Conservation (phyloP, 2,888 invertebrate species). For the Loripinus fragilis region DNA sequence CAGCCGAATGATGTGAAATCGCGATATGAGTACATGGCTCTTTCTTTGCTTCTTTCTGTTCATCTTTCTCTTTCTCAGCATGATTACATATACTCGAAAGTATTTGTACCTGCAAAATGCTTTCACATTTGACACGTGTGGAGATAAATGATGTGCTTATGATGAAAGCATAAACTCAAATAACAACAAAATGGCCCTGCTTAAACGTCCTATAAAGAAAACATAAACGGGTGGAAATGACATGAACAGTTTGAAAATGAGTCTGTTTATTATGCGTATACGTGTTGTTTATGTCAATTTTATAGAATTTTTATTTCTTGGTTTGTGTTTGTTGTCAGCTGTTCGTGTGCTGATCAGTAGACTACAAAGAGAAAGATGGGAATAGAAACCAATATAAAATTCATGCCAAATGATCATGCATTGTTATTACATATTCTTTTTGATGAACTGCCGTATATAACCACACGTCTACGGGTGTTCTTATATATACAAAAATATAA, state of each 20-base stretch:
- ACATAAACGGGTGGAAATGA: constrained; percentile 40
- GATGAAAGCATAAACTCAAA: constrained; percentile 32
- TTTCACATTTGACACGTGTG: too few species aligned
- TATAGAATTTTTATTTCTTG: constrained; percentile 26
- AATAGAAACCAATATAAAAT: constrained; percentile 14
- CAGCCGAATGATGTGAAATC: too few species aligned
- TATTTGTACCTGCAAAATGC: too few species aligned
- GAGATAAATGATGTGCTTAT: too few species aligned
- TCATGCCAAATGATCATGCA: constrained; percentile 3
- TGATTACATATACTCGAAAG: too few species aligned
- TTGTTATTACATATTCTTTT: constrained; percentile 12
- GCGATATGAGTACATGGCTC: too few species aligned
- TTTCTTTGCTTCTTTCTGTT: too few species aligned
- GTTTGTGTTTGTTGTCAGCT: constrained; percentile 24
- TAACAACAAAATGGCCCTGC: constrained; percentile 45
- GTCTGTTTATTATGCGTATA: constrained; percentile 17
- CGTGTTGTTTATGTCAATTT: constrained; percentile 28
- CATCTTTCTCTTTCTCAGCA: too few species aligned
- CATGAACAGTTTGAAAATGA: constrained; percentile 16
- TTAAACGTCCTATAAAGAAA: constrained; percentile 49
- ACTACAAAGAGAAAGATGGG: neutral
- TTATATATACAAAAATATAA: too few species aligned
- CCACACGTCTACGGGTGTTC: too few species aligned
- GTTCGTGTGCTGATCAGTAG: constrained; percentile 2
- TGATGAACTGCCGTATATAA: constrained; percentile 2